These are phyloP conservation scores for Otus sunia DNA, from an alignment of 2,113 vertebrate genomes.

Conservation along the genomic window DNA sequence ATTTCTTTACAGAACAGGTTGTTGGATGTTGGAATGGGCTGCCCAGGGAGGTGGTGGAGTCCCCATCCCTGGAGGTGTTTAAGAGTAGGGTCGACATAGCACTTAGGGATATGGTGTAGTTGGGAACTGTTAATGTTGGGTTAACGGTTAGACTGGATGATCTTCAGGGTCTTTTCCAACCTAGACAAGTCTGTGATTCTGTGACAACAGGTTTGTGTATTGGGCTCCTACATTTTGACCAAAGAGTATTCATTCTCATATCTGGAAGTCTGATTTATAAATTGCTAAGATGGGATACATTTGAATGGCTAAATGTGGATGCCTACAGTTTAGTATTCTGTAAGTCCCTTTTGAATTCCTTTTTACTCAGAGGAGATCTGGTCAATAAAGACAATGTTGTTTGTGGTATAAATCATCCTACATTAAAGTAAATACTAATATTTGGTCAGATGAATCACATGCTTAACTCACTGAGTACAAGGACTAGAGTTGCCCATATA, in stretches of 20 bases:
- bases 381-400: background rate
- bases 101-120: too few relatives aligned
- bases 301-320: background rate
- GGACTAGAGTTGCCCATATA: background rate
- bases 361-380: background rate
- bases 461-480: background rate
- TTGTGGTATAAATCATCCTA: background rate
- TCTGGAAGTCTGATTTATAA: background rate
- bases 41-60: too few relatives aligned
- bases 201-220: background rate
- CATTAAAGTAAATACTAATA: background rate
- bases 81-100: too few relatives aligned
- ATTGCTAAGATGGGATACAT: background rate
- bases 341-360: background rate
- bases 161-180: too few relatives aligned
- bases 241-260: background rate
- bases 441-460: background rate
- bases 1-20: too few relatives aligned
- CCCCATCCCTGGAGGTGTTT: too few relatives aligned
- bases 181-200: too few relatives aligned
- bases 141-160: too few relatives aligned
- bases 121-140: too few relatives aligned
- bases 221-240: background rate
- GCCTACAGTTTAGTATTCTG: background rate
- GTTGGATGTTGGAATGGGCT: too few relatives aligned